These are phyloP conservation scores for Chrosomus eos DNA, from an alignment of 2,797 vertebrate species.

Conservation along the genomic window DNA sequence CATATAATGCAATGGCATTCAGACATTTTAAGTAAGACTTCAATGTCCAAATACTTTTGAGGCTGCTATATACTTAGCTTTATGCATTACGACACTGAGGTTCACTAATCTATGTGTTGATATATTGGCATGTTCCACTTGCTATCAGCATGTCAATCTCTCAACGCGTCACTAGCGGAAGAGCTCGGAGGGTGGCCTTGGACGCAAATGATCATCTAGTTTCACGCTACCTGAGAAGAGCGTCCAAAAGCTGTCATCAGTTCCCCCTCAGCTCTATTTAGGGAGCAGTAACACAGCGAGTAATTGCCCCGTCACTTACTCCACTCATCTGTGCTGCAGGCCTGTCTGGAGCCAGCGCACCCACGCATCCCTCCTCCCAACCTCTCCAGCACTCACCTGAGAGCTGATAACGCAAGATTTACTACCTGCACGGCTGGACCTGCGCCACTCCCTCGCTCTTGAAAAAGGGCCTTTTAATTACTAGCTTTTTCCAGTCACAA, in stretches of 20 bases:
- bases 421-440: slow-evolving; percentile 67
- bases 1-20: background rate
- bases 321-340: slow-evolving; percentile 52
- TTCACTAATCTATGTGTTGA: slow-evolving; percentile 11
- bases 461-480: slow-evolving; percentile 76
- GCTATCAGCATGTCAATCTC: slow-evolving; percentile 52
- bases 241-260: slow-evolving; percentile 56
- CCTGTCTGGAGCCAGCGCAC: slow-evolving; percentile 66
- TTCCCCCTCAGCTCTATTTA: slow-evolving; percentile 40
- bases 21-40: background rate
- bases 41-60: slow-evolving; percentile 2
- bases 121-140: slow-evolving; percentile 50
- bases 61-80: background rate
- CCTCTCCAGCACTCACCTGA: slow-evolving; percentile 59
- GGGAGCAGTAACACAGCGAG: slow-evolving; percentile 53
- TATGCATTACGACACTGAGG: background rate
- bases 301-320: slow-evolving; percentile 62
- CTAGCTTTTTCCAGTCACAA: slow-evolving; percentile 73
- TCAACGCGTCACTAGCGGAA: slow-evolving; percentile 40
- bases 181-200: slow-evolving; percentile 45
- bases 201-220: slow-evolving; percentile 37
- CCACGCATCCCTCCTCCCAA: slow-evolving; percentile 57
- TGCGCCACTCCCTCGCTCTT: slow-evolving; percentile 61
- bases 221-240: slow-evolving; percentile 53
- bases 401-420: slow-evolving; percentile 68